These are phyloP conservation scores for Pseudococcus jackbeardsleyi DNA, from an alignment of 2,888 invertebrate genomes.

Conservation along the genomic window DNA sequence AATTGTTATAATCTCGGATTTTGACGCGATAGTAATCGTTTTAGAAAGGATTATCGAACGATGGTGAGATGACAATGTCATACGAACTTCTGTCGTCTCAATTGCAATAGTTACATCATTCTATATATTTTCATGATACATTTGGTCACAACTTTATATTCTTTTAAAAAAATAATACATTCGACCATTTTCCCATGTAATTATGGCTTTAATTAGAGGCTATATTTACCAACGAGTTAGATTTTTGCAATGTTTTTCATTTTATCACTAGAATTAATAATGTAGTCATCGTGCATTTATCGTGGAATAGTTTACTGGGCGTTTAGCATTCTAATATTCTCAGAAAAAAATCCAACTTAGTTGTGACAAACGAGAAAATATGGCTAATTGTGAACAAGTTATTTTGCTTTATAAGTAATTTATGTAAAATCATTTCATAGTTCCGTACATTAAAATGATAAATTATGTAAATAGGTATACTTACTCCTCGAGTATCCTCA, in stretches of 20 bases:
- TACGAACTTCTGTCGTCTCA: background rate
- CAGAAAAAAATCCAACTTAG: background rate
- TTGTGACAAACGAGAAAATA: background rate
- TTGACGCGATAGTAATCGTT: background rate
- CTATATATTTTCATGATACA: background rate
- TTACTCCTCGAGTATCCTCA: no score
- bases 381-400: background rate
- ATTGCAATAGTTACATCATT: background rate
- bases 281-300: background rate
- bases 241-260: slow-evolving; percentile 9
- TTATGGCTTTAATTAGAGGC: background rate
- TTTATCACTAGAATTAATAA: background rate
- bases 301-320: background rate
- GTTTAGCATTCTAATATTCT: background rate
- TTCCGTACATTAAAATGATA: no score
- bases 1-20: background rate
- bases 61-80: background rate
- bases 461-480: no score
- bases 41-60: background rate
- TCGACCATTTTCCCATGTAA: background rate
- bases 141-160: background rate
- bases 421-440: background rate
- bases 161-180: background rate
- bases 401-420: background rate
- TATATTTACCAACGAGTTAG: background rate